Evolutionary conservation across 1,140 invertebrate species (phyloP), one percentile per base, ranked within the genome.

Genomic region (Nasonia giraulti): DNA sequence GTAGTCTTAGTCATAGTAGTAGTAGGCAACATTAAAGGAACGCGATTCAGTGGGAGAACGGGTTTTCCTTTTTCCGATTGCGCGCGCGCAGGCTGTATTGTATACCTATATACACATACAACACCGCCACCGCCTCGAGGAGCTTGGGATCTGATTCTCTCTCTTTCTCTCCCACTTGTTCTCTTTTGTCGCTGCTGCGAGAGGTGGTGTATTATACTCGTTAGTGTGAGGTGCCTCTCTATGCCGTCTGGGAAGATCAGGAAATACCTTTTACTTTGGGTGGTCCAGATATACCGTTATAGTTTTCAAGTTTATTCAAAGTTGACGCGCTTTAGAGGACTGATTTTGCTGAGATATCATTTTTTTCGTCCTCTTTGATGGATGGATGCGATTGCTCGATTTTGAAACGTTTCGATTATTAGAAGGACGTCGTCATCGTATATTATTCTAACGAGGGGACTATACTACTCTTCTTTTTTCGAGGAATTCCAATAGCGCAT

Each of bases 61-160:
- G 79, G 84, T 81, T 85, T 85, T 85, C 84, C 84, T 85, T 85
- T 85, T 85, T 85, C 84, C 84, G 84, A 85, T 68, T 81, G 69
- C 66, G 33, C 47, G 69, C 66, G 33, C 47, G 12, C 62, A 27
- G 27, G 27, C 12, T 55, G 5, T 14, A 2, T 27, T 27, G 47
- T 62, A 62, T 71, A 71, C 23, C 68, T 33, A 6, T 71, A 71
- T 33, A 27, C 10, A 68, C 1, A 27, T 27, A 27, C 11, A 23
- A 37, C 33, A 62, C 55, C 55, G 20, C 10, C 33, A 4, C 3
- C 14, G 17, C 55, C 3, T 62, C 55, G 20, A 62, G 55, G 7
- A 62, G 55, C 55, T n/a, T n/a, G 20, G 17, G 14, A 37, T 62
- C 55, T 20, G 55, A 62, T 62, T 62, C 55, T 37, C 33, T 37